Percentiles rank a stretch among this genome's conserved stretches.
phyloP scores from a whole-genome alignment of 1,140 invertebrate genomes.

The Planococcus citri region DNA sequence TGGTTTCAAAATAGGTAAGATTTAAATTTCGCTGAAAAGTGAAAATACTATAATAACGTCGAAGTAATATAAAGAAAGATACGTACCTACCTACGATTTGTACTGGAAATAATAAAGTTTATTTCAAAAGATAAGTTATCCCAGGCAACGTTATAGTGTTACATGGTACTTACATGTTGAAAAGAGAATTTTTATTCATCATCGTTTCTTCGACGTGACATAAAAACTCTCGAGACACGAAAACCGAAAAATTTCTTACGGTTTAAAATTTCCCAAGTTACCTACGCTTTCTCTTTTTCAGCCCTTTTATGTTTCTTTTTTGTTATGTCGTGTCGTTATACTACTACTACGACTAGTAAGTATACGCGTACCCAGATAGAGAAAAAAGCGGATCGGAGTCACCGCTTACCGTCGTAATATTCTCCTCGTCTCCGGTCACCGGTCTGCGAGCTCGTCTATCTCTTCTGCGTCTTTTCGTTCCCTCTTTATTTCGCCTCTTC shows the following conservation, averaged over 20 bases:
- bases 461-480: background rate
- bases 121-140: too few species aligned
- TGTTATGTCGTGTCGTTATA: background rate
- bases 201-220: background rate
- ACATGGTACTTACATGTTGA: too few species aligned
- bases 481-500: slow-evolving; percentile 3
- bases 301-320: background rate
- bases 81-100: too few species aligned
- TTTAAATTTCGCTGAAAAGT: background rate
- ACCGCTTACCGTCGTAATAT: slow-evolving; percentile 10
- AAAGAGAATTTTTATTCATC: background rate
- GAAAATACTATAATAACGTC: too few species aligned
- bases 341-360: too few species aligned
- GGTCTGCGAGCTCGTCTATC: background rate
- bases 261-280: slow-evolving; percentile 15
- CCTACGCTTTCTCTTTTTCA: background rate
- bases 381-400: background rate
- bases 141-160: too few species aligned
- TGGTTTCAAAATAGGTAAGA: slow-evolving; percentile 90
- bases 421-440: background rate
- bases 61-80: too few species aligned
- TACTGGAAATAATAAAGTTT: too few species aligned
- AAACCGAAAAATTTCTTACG: background rate
- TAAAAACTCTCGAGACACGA: background rate
- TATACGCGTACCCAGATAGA: too few species aligned